These are phyloP conservation scores for Drosophila subpulchrella DNA, from an alignment of 1,140 invertebrate species.

Conservation along the genomic window DNA sequence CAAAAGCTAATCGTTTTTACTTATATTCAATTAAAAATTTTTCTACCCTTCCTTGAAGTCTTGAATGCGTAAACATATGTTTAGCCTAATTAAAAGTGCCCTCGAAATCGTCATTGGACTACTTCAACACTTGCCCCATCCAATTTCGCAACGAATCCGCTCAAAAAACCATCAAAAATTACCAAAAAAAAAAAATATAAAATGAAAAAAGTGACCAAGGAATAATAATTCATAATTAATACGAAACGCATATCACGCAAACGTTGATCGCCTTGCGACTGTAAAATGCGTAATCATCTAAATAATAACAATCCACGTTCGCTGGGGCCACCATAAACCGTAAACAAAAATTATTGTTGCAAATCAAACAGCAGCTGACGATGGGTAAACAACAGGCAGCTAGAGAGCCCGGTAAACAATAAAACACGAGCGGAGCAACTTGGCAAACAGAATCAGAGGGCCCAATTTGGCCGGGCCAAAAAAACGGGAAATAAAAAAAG, in stretches of 20 bases:
- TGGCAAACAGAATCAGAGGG: conserved; percentile 28
- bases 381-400: conserved; percentile 53
- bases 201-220: conserved; percentile 13
- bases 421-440: conserved; percentile 27
- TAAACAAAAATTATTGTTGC: conserved; percentile 64
- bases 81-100: conserved; percentile 33
- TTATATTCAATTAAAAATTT: background rate
- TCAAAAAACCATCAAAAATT: conserved; percentile 16
- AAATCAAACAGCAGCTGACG: conserved; percentile 62
- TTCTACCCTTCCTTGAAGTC: background rate
- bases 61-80: background rate
- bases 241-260: conserved; percentile 61
- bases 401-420: conserved; percentile 38
- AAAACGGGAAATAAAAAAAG: conserved; percentile 6
- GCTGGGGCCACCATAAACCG: conserved; percentile 36
- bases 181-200: background rate
- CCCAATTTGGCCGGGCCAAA: conserved; percentile 13
- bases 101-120: conserved; percentile 26
- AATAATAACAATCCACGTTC: conserved; percentile 58
- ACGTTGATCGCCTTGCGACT: conserved; percentile 33
- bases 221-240: conserved; percentile 68
- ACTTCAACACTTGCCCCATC: conserved; percentile 31
- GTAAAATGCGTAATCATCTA: conserved; percentile 67
- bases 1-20: too few relatives aligned
- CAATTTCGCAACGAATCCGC: conserved; percentile 41